Conservation (phyloP, 2,113 vertebrate genomes). For the Fregata magnificens region DNA sequence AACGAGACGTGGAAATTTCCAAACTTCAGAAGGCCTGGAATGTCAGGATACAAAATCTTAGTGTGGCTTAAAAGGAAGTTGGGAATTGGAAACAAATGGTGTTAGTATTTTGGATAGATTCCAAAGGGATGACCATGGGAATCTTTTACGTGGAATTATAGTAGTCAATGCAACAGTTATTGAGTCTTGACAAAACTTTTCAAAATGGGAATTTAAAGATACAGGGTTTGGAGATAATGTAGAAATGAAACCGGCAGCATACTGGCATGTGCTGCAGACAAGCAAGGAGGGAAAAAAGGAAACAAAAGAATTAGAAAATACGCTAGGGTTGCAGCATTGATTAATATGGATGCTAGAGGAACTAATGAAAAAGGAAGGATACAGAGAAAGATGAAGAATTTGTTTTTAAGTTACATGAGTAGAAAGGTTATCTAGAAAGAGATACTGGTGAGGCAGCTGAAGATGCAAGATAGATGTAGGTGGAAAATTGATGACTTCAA, state of each 20-base stretch:
- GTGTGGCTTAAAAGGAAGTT: not conserved
- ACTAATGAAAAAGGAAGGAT: not conserved
- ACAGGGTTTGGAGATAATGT: not conserved
- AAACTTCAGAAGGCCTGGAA: not conserved
- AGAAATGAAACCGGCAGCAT: not conserved
- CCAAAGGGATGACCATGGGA: not conserved
- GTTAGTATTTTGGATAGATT: not conserved
- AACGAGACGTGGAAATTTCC: not conserved
- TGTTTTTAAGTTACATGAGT: not conserved
- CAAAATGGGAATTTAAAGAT: not conserved
- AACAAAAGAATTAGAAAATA: not conserved
- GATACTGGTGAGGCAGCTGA: not conserved
- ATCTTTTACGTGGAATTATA: not conserved
- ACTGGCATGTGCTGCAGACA: not conserved
- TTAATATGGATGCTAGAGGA: not conserved
- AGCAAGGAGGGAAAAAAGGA: not conserved
- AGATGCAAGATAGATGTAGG: not conserved
- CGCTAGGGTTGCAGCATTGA: not conserved
- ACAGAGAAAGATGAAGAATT: not conserved
- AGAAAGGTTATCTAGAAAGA: not conserved
- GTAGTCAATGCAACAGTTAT: not conserved
- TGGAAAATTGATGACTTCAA: not conserved
- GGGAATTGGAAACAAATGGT: not conserved
- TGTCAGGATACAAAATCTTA: not conserved
- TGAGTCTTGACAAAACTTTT: not conserved